Base-by-base conservation (phyloP, 2,888 invertebrate species). In the Notocelia uddmanniana region DNA sequence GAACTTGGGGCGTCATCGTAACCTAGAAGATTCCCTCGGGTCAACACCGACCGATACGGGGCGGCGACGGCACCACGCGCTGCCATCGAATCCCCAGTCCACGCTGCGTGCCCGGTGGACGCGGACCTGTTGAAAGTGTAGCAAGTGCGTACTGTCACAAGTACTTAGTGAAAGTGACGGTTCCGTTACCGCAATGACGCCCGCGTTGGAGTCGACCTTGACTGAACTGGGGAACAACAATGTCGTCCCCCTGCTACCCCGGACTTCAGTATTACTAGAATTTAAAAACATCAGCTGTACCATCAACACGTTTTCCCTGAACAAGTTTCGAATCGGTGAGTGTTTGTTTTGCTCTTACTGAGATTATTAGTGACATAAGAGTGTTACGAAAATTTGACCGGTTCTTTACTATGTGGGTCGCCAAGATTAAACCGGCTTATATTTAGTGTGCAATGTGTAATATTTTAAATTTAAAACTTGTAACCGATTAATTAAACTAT, bases 281-380 rank as follows among this genome's bases (percentile, higher is more conserved):
- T 97, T 97, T 83, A 94, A 93, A 70, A 94, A 97, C 80, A 93
- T 97, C 41, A 94, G 94, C 0, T 97, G 96, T 81, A 87, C 93
- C 6, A 93, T 97, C 41, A 94, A 93, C 75, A 91, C 92, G 58
- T 95, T 96, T 87, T 93, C 90, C 34, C 78, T 95, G 55, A 88
- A 89, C 50, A 95, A 94, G 77, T 84, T 95, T n/a, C 89, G 92
- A 75, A 90, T 95, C 76, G 95, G 96, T 96, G 81, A 94, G 95
- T 93, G 37, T 67, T 54, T 71, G 71, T 18, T 54, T 57, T 19
- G 18, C 48, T 13, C 19, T 50, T 45, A 9, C 13, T 41, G 19
- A 60, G 26, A 52, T 69, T 59, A n/a, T 55, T 64, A 15, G 57
- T 74, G 70, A 70, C 26, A 58, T 70, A 67, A 68, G 26, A 60